These are phyloP conservation scores for Bombus sibiricus DNA, from an alignment of 1,140 invertebrate species.

Conservation along the genomic window DNA sequence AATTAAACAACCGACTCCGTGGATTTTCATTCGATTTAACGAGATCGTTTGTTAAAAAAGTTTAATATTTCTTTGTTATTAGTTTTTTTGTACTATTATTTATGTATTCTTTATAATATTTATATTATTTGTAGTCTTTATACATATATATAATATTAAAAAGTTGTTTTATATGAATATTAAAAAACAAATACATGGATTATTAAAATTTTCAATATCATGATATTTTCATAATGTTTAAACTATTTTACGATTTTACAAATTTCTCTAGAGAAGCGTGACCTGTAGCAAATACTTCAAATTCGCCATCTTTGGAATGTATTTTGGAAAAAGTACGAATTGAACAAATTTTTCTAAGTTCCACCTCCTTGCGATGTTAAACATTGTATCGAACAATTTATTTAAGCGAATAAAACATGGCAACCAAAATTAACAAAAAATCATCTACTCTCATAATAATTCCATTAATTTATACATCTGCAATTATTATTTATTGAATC, in stretches of 20 bases:
- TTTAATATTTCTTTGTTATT: background rate
- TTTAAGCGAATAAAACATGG: too few species aligned
- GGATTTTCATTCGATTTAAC: too few species aligned
- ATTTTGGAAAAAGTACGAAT: too few species aligned
- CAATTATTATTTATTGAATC: background rate
- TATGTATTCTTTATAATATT: too few species aligned
- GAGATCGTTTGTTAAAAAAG: background rate
- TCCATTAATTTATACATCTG: too few species aligned
- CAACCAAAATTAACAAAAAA: background rate
- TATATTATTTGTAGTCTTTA: too few species aligned
- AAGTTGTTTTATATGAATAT: too few species aligned
- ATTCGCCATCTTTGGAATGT: too few species aligned
- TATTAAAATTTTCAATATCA: background rate
- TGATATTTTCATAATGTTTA: background rate
- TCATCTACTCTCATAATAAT: background rate
- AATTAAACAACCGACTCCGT: background rate
- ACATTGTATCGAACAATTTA: too few species aligned
- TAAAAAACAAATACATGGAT: background rate
- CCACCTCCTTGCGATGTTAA: too few species aligned
- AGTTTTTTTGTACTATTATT: background rate
- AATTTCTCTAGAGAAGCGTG: background rate
- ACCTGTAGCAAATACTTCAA: background rate
- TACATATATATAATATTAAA: background rate
- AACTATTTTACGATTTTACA: background rate
- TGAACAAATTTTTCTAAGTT: too few species aligned